Conservation (phyloP, 2,797 vertebrate species). For the Zalophus californianus region DNA sequence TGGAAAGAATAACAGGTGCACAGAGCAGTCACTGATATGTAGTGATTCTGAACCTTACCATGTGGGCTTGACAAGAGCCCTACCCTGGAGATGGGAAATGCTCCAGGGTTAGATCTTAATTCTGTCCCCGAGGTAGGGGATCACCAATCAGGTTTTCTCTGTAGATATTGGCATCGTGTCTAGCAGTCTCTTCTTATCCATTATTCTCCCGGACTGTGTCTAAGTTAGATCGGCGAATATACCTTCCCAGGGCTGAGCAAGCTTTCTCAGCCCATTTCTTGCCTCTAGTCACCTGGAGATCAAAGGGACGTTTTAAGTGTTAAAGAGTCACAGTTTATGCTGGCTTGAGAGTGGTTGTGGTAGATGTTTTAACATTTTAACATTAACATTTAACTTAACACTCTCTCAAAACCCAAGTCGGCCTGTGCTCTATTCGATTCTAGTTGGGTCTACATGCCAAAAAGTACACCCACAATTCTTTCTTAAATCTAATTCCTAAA, state of each 20-base stretch:
- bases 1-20: not conserved
- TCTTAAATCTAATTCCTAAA: not conserved
- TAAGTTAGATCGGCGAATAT: not conserved
- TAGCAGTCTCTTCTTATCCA: not conserved
- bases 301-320: not conserved
- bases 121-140: not conserved
- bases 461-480: not conserved
- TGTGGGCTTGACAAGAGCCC: rapidly evolving
- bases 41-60: not conserved
- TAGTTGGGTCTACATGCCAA: not conserved
- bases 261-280: not conserved
- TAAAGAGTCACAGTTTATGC: not conserved
- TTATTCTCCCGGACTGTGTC: not conserved
- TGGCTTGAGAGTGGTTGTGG: not conserved
- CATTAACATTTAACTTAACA: no score
- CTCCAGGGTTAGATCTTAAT: not conserved
- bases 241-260: not conserved
- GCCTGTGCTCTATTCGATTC: not conserved
- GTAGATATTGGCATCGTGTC: not conserved
- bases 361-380: not conserved
- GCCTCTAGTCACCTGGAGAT: not conserved
- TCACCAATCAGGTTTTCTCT: not conserved
- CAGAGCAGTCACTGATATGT: rapidly evolving
- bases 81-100: not conserved
- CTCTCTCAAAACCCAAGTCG: not conserved